Evolutionary conservation across 2,797 vertebrate genomes (phyloP).

Genomic region (Aplochiton taeniatus): DNA sequence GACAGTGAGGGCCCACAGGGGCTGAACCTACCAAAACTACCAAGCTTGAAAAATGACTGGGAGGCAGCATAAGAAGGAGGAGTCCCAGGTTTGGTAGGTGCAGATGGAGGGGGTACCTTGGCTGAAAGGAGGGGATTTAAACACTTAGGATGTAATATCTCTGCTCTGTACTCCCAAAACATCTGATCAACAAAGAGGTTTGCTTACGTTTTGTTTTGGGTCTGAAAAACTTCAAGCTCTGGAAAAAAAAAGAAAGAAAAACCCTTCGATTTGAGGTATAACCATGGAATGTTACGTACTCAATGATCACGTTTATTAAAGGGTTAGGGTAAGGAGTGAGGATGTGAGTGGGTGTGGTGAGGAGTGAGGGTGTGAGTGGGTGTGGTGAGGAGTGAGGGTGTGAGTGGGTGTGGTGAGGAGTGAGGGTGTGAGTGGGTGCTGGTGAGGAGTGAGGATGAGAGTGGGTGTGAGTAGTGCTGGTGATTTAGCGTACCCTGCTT

Average conservation of each 20-base stretch:
- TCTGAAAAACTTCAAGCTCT: constrained; percentile 75
- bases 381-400: too few species aligned
- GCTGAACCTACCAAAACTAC: constrained; percentile 44
- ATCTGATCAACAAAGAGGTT: neutral
- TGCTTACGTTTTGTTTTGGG: constrained; percentile 68
- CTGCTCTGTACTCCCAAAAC: neutral
- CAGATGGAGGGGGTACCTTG: constrained; percentile 44
- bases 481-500: constrained; percentile 59
- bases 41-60: constrained; percentile 60
- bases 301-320: too few species aligned
- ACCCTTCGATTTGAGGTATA: too few species aligned
- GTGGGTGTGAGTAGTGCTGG: neutral
- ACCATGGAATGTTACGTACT: too few species aligned
- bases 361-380: too few species aligned
- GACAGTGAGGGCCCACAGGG: too few species aligned
- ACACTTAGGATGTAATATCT: neutral
- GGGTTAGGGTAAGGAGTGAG: too few species aligned
- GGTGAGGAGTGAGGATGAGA: neutral
- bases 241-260: constrained; percentile 18
- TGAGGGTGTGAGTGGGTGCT: too few species aligned
- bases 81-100: constrained; percentile 28
- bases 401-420: too few species aligned
- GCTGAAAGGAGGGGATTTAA: constrained; percentile 43
- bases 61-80: constrained; percentile 31
- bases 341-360: too few species aligned